Evolutionary conservation across 2,797 vertebrate genomes (phyloP).

Genomic region (Chelmon rostratus): DNA sequence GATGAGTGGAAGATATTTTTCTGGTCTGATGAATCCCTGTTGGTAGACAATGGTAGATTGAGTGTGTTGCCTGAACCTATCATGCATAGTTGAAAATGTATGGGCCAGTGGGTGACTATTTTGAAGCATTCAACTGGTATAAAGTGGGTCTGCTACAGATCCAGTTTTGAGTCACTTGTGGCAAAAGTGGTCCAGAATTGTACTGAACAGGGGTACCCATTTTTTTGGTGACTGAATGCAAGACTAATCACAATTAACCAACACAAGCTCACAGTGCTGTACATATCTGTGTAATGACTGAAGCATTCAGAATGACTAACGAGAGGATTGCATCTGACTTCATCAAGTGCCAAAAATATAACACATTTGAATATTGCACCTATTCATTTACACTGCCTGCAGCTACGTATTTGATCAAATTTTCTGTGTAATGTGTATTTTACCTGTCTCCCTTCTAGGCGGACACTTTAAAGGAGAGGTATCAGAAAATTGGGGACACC

Average conservation of each 20-base stretch:
- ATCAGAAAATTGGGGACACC: constrained; percentile 99
- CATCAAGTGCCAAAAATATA: not conserved
- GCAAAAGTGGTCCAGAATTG: too few species aligned
- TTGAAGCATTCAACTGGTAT: too few species aligned
- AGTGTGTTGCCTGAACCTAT: not conserved
- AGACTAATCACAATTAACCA: too few species aligned
- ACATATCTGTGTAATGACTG: not conserved
- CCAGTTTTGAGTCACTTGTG: too few species aligned
- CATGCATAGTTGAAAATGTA: not conserved
- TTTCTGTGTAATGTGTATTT: not conserved
- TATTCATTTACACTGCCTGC: not conserved
- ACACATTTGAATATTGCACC: constrained; percentile 27
- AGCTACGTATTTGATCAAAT: not conserved
- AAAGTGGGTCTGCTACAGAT: too few species aligned
- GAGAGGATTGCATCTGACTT: constrained; percentile 22
- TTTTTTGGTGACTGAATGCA: too few species aligned
- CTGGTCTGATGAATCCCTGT: not conserved
- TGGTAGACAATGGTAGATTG: not conserved
- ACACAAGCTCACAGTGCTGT: not conserved
- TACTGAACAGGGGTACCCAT: too few species aligned
- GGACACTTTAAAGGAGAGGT: constrained; percentile 96
- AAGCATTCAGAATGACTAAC: constrained; percentile 10
- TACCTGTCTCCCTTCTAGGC: constrained; percentile 83
- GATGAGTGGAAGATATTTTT: not conserved
- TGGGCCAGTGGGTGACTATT: too few species aligned